Evolutionary conservation across 2,888 invertebrate species (phyloP).

Genomic region (Exephanes ischioxanthus): DNA sequence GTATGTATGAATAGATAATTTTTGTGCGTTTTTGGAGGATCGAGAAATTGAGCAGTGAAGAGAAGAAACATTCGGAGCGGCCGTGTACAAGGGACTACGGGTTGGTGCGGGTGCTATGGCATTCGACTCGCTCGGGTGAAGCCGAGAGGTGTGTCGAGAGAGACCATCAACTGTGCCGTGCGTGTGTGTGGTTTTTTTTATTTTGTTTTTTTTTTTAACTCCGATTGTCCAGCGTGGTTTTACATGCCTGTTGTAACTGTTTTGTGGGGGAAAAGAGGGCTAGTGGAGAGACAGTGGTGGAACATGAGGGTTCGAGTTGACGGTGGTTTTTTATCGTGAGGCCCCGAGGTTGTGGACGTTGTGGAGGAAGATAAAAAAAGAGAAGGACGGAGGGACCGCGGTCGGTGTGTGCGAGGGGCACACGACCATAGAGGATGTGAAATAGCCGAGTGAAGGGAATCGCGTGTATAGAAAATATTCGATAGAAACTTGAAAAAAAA

Average conservation of each 20-base stretch:
- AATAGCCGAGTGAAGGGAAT: conserved; percentile 10
- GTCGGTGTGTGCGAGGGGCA: conserved; percentile 7
- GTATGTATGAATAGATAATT: background rate
- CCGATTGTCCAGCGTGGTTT: conserved; percentile 14
- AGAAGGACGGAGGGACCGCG: background rate
- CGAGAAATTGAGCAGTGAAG: background rate
- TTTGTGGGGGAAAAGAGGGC: background rate
- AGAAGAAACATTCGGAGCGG: conserved; percentile 40
- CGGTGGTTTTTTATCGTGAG: conserved; percentile 1
- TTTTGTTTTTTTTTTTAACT: background rate
- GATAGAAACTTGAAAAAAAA: background rate
- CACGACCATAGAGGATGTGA: conserved; percentile 4
- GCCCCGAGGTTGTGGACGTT: background rate
- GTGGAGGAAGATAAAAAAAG: background rate
- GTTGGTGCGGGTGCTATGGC: conserved; percentile 65
- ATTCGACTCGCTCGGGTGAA: conserved; percentile 63
- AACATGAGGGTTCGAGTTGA: too few species aligned
- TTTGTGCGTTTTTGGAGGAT: background rate
- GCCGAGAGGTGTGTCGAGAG: conserved; percentile 65
- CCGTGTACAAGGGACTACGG: conserved; percentile 58
- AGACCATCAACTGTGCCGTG: background rate
- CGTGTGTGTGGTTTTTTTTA: conserved; percentile 11
- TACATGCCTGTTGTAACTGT: background rate
- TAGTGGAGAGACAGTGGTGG: too few species aligned
- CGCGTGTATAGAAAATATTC: background rate